Evolutionary conservation across 2,888 invertebrate genomes (phyloP).

Genomic region (Thysanoteuthis rhombus): DNA sequence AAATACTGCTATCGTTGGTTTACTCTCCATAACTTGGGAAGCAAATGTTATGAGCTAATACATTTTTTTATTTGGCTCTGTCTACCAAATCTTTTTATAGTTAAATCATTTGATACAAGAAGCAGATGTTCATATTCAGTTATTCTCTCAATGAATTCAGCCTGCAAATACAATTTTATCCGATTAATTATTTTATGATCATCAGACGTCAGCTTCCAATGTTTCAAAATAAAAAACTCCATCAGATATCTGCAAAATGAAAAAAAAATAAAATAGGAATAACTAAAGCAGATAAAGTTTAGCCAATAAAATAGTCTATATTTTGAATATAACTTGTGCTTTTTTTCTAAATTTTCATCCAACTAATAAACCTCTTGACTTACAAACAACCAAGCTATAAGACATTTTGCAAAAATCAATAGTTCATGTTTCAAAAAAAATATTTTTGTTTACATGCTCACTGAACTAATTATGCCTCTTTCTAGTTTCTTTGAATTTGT

Average conservation of each 20-base stretch:
- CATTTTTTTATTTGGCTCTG: no score
- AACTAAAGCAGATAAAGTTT: not conserved
- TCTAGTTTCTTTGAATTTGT: no score
- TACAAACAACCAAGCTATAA: not conserved
- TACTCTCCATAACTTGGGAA: no score
- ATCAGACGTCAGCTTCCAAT: no score
- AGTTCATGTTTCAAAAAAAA: not conserved
- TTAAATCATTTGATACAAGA: not conserved
- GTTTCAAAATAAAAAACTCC: no score
- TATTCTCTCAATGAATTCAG: no score
- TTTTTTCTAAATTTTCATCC: not conserved
- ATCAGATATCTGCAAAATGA: no score
- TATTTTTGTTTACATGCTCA: not conserved
- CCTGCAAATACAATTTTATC: no score
- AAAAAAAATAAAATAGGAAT: not conserved
- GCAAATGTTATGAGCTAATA: no score
- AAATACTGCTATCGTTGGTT: no score
- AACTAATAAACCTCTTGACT: not conserved
- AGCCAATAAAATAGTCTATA: not conserved
- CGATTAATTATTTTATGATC: no score
- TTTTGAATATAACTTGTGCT: not conserved
- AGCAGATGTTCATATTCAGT: not conserved
- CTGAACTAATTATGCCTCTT: not conserved
- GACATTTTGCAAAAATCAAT: not conserved
- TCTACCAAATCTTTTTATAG: no score